A percentile compares a stretch with the other conserved stretches of the same genome.
These are phyloP conservation scores for Tympanuchus pallidicinctus DNA, from an alignment of 2,113 vertebrate genomes.

Conservation along the genomic window DNA sequence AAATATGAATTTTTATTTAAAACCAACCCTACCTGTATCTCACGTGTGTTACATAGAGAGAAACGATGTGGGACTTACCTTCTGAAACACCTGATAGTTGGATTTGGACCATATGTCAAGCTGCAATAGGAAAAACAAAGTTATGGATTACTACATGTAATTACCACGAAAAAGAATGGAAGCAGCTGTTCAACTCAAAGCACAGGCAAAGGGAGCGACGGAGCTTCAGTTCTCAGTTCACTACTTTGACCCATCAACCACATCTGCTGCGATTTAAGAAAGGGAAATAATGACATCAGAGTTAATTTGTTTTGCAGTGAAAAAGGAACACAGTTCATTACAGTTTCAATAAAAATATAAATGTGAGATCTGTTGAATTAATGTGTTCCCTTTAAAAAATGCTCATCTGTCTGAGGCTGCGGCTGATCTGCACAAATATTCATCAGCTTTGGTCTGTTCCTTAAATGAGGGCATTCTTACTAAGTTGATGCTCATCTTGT, in stretches of 20 bases:
- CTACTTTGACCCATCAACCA: neutral
- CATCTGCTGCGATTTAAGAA: neutral
- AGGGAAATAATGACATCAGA: neutral
- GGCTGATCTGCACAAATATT: conserved; percentile 64
- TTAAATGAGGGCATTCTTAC: conserved; percentile 49
- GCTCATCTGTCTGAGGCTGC: conserved; percentile 57
- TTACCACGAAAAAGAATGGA: neutral
- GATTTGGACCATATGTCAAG: conserved; percentile 88
- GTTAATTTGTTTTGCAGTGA: neutral
- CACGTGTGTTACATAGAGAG: neutral
- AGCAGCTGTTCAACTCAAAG: neutral
- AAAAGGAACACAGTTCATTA: conserved; percentile 26
- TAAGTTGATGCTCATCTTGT: conserved; percentile 32
- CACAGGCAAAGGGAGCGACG: neutral
- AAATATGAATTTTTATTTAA: neutral
- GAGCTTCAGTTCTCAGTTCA: neutral
- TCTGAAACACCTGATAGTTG: conserved; percentile 86
- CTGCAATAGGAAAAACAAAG: conserved; percentile 30
- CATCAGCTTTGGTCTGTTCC: conserved; percentile 38
- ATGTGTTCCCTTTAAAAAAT: conserved; percentile 9
- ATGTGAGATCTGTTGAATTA: conserved; percentile 28
- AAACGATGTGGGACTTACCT: conserved; percentile 70
- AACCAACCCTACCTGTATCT: neutral
- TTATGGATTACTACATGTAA: neutral
- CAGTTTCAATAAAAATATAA: conserved; percentile 35